Conservation (phyloP, 2,888 invertebrate species). For the Aphidoletes aphidimyza region DNA sequence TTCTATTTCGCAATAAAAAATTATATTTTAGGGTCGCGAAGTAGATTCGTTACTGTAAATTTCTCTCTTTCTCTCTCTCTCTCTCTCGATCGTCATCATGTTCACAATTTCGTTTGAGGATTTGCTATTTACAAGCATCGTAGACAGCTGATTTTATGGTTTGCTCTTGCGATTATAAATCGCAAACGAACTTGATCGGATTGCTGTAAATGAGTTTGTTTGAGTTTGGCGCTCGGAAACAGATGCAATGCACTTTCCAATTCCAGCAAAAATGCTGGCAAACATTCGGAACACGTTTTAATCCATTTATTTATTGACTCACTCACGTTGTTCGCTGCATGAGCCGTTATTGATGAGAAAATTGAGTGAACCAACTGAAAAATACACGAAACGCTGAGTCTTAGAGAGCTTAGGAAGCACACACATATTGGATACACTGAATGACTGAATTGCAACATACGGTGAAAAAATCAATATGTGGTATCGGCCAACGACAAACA, state of each 20-base stretch:
- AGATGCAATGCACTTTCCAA: background rate
- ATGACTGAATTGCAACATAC: conserved; percentile 1
- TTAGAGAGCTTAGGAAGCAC: background rate
- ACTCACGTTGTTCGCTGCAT: conserved; percentile 47
- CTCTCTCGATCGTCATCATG: background rate
- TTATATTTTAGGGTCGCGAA: too few species aligned
- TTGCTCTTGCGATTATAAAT: background rate
- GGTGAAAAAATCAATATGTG: conserved; percentile 39
- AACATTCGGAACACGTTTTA: conserved; percentile 47
- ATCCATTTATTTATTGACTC: conserved; percentile 48
- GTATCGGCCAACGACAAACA: background rate
- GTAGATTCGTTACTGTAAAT: too few species aligned
- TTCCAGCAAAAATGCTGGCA: background rate
- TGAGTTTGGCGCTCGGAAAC: background rate
- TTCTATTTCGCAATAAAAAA: too few species aligned
- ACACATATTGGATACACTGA: background rate
- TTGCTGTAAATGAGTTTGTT: background rate
- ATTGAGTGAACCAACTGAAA: conserved; percentile 15
- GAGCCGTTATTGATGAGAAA: conserved; percentile 28
- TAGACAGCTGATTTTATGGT: background rate
- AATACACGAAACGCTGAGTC: background rate
- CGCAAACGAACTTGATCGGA: background rate
- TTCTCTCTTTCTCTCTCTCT: too few species aligned
- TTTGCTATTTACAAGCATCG: background rate
- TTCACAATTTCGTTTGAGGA: background rate